These are phyloP conservation scores for Nasalis larvatus DNA, from an alignment of 2,113 vertebrate genomes.

Conservation along the genomic window DNA sequence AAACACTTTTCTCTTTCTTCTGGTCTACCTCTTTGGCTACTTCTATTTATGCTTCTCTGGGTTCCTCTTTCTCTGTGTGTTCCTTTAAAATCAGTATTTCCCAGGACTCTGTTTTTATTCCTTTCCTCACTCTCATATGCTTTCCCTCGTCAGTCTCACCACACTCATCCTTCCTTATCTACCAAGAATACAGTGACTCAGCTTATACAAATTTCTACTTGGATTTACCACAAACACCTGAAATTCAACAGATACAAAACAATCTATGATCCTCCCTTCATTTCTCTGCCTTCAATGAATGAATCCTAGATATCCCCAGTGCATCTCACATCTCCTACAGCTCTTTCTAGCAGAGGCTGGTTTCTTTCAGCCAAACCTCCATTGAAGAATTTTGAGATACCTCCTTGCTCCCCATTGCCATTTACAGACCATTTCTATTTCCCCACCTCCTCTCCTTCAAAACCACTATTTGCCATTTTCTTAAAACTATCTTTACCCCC, in stretches of 20 bases:
- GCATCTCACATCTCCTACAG: not conserved
- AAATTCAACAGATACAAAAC: not conserved
- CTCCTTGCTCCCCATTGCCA: not conserved
- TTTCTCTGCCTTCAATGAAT: not conserved
- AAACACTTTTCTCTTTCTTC: constrained; percentile 2
- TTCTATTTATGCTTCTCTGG: not conserved
- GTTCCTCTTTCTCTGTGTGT: not conserved
- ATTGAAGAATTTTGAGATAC: not conserved
- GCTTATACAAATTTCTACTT: not conserved
- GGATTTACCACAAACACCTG: not conserved
- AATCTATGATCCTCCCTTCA: not conserved
- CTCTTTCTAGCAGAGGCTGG: not conserved
- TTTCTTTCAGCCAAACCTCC: not conserved
- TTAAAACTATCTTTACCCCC: not conserved
- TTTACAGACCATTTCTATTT: not conserved
- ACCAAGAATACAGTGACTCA: not conserved
- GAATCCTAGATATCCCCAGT: not conserved
- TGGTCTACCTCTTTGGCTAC: not conserved
- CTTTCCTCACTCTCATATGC: not conserved
- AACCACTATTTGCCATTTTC: not conserved
- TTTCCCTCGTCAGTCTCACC: not conserved
- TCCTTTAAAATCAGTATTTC: not conserved
- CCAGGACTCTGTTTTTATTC: not conserved
- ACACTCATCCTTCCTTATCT: not conserved
- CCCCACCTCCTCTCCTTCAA: not conserved